Evolutionary conservation across 2,888 invertebrate genomes (phyloP).

Genomic region (Drosophila longiperda): DNA sequence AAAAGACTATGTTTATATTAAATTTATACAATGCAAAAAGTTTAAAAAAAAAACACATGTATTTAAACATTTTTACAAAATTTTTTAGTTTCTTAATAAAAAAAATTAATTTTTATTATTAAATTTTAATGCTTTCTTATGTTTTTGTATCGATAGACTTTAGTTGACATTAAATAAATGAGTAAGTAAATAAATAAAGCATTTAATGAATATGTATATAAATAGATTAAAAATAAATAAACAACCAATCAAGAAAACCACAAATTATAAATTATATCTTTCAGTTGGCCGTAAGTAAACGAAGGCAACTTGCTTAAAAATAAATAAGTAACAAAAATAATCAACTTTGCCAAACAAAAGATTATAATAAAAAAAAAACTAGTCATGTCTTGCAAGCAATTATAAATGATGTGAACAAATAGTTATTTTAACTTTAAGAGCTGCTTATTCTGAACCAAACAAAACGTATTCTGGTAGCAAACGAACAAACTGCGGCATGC

Average conservation of each 20-base stretch:
- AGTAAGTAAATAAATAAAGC: not conserved
- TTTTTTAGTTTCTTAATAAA: not conserved
- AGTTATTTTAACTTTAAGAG: not conserved
- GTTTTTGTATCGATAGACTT: not conserved
- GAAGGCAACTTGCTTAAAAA: not conserved
- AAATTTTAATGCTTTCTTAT: not conserved
- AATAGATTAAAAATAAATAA: not conserved
- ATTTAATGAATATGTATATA: not conserved
- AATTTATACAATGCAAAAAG: no score
- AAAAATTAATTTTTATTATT: not conserved
- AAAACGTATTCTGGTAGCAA: conserved; percentile 1
- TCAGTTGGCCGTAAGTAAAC: not conserved
- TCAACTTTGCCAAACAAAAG: not conserved
- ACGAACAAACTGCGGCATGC: conserved; percentile 9
- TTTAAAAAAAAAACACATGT: no score
- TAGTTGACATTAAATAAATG: not conserved
- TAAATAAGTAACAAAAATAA: not conserved
- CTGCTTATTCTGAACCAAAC: not conserved
- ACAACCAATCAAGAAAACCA: not conserved
- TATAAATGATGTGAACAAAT: not conserved
- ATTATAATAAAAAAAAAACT: not conserved
- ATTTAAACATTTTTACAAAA: not conserved
- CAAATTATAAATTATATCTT: not conserved
- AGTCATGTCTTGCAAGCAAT: not conserved
- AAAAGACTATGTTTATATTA: no score